Base-by-base conservation (phyloP, 2,888 invertebrate genomes). In the Timandra comae region DNA sequence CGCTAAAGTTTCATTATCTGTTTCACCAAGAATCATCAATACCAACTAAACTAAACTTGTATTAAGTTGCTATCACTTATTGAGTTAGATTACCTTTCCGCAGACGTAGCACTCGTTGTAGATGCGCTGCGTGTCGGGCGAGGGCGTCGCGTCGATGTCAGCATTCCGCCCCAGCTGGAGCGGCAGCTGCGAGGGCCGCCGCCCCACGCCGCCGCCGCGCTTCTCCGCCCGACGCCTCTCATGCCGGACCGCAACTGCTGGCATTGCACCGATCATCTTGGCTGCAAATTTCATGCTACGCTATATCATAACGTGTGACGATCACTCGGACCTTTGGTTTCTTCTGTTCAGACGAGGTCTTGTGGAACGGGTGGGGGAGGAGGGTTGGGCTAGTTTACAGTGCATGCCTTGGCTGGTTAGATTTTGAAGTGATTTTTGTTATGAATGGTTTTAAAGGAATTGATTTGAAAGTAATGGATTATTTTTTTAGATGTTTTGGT, bases 231-330 rank as follows among this genome's bases (percentile, higher is more conserved):
- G 90, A 39, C 92, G 87, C 52, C 93, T 85, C 78, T 93, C 93
- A 74, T 93, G 93, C 73, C 93, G 91, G 29, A 93, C 92, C 35
- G 94, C 93, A 78, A 94, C 93, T 50, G 94, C 93, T 71, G 93
- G 93, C 93, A 94, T 93, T 43, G 94, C 93, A 55, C 93, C 93
- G 68, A 94, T 94, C 94, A 94, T 94, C 75, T 88, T 90, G 53
- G 76, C 86, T 82, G 69, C 52, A 52, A 43, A 41, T 16, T 5
- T 6, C 16, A 16, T 5, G 39, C 41, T 43, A 38, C 35, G 40
- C 34, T 20, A 27, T 6, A 41, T 47, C 37, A 47, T 28, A 29
- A 30, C 37, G 33, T 22, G 9, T 22, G 11, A 25, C 29, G 16
- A 8, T 30, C 23, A 35, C 29, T 12, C 25, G 25, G 27, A 24